A percentile compares a stretch with the other conserved stretches of the same genome.
Conservation (phyloP, 2,113 vertebrate species). For the Cavia aperea region DNA sequence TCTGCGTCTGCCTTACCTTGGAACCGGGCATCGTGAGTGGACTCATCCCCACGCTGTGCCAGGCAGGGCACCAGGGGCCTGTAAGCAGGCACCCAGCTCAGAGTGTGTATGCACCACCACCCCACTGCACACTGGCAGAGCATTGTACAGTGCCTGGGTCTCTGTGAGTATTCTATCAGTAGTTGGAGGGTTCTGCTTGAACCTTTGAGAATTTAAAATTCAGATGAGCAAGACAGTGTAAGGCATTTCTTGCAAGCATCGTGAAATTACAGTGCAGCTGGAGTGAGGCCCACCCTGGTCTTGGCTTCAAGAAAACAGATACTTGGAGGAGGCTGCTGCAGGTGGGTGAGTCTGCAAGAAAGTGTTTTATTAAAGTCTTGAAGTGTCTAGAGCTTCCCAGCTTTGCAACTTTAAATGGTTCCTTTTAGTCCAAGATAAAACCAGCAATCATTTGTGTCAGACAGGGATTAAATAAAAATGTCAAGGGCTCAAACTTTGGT, state of each 20-base stretch:
- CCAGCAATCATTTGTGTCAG: background rate
- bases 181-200: slow-evolving; percentile 60
- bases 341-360: background rate
- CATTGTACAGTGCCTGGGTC: background rate
- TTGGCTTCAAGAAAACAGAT: background rate
- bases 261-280: slow-evolving; percentile 20
- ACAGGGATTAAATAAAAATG: slow-evolving; percentile 44
- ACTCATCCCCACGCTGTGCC: fast-evolving
- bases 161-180: background rate
- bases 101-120: fast-evolving
- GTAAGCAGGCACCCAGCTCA: background rate
- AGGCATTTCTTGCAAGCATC: slow-evolving; percentile 37
- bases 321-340: background rate
- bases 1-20: background rate
- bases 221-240: slow-evolving; percentile 53
- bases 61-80: no score
- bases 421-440: slow-evolving; percentile 49
- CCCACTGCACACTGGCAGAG: background rate
- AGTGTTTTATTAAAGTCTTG: slow-evolving; percentile 24
- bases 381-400: slow-evolving; percentile 3
- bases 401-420: slow-evolving; percentile 46
- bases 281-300: background rate
- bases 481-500: slow-evolving; percentile 22
- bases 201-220: slow-evolving; percentile 61
- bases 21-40: background rate